phyloP scores from a whole-genome alignment of 2,797 vertebrate species.

The Gouania willdenowi region DNA sequence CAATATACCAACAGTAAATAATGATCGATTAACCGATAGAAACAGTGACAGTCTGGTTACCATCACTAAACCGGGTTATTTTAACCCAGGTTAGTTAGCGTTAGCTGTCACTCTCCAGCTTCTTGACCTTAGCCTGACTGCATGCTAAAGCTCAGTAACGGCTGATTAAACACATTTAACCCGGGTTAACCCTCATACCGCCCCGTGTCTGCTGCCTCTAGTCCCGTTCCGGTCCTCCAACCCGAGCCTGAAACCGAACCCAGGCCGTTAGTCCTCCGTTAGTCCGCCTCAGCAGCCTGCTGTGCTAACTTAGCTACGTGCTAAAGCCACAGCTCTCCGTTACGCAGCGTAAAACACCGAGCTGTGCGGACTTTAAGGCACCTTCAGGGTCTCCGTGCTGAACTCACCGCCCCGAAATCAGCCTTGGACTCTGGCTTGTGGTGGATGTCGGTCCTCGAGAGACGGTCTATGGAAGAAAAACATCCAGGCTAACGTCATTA shows the following conservation, averaged over 20 bases:
- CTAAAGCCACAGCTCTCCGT: constrained; percentile 44
- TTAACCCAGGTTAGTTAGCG: constrained; percentile 26
- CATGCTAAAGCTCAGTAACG: constrained; percentile 23
- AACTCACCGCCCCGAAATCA: constrained; percentile 1
- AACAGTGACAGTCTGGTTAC: no score
- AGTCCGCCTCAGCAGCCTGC: constrained; percentile 24
- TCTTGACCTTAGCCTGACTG: constrained; percentile 71
- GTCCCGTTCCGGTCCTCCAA: not conserved
- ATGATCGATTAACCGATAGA: no score
- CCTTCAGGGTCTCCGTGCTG: constrained; percentile 14
- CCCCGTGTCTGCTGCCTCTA: not conserved
- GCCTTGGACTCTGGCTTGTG: constrained; percentile 3
- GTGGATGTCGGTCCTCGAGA: constrained; percentile 21
- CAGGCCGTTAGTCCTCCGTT: constrained; percentile 5
- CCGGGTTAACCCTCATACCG: not conserved
- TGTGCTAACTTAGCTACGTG: constrained; percentile 45
- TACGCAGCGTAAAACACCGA: constrained; percentile 43
- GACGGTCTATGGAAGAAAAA: constrained; percentile 37
- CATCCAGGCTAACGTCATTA: constrained; percentile 57
- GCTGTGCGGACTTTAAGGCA: constrained; percentile 37
- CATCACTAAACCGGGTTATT: not conserved
- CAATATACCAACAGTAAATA: no score
- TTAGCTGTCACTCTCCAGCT: constrained; percentile 55
- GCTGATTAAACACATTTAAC: not conserved
- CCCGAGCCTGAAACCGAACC: constrained; percentile 3